Conservation (phyloP, 2,888 invertebrate species). For the Eristalinus sepulchralis region DNA sequence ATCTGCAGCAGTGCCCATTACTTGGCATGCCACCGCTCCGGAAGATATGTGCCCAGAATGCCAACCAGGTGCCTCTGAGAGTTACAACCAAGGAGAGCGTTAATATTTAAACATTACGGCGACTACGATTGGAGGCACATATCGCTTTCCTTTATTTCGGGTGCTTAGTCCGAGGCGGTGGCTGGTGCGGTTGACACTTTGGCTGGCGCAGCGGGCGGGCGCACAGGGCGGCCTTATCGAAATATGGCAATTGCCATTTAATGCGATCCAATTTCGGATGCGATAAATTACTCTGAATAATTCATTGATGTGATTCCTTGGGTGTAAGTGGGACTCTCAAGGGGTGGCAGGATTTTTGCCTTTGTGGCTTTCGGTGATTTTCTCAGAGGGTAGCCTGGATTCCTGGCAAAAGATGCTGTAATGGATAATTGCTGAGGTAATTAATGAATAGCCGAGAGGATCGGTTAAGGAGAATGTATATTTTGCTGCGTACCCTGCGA, state of each 20-base stretch:
- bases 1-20: slow-evolving; percentile 46
- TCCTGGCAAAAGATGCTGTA: slow-evolving; percentile 41
- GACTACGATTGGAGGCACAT: slow-evolving; percentile 66
- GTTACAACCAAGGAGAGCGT: slow-evolving; percentile 59
- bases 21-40: slow-evolving; percentile 42
- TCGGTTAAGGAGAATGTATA: slow-evolving; percentile 55
- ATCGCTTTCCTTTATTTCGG: slow-evolving; percentile 65
- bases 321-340: slow-evolving; percentile 29
- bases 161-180: slow-evolving; percentile 47
- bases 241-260: slow-evolving; percentile 74
- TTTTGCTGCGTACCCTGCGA: slow-evolving; percentile 21
- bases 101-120: slow-evolving; percentile 70
- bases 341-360: slow-evolving; percentile 43
- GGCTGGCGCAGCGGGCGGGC: slow-evolving; percentile 27
- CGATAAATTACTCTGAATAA: slow-evolving; percentile 73
- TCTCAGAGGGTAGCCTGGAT: slow-evolving; percentile 38
- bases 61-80: slow-evolving; percentile 60
- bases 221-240: slow-evolving; percentile 60
- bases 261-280: slow-evolving; percentile 73
- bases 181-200: slow-evolving; percentile 64
- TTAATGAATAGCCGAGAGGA: slow-evolving; percentile 69
- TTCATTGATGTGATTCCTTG: slow-evolving; percentile 68
- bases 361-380: slow-evolving; percentile 58
- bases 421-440: slow-evolving; percentile 50
- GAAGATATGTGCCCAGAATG: slow-evolving; percentile 64